Base-by-base conservation (phyloP, 2,888 invertebrate species). In the Synanthedon formicaeformis region DNA sequence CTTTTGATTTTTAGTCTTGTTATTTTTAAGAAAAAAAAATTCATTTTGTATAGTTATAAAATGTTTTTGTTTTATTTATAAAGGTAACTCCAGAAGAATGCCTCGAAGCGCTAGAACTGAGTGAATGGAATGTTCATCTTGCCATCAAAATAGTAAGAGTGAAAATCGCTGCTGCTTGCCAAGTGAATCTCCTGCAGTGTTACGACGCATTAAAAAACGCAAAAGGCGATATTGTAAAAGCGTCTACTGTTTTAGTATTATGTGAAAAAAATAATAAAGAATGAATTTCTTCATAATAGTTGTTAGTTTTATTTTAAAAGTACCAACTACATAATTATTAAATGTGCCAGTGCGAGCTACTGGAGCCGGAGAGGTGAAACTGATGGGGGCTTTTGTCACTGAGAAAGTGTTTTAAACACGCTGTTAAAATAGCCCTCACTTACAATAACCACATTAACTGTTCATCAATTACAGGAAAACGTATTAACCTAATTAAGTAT, bases 51-150 rank as follows among this genome's bases (percentile, higher is more conserved):
- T 5, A 23, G 34, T 34, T 34, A 34, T 34, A 34, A 10, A 34
- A 23, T 23, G 10, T 6, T 34, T 10, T 34, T 34, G 10, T 34
- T 49, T 49, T 49, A 10, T 14, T 49, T 16, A 12, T 49, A 8
- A 13, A 50, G 92, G 90, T 90, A 51, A 88, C 91, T 0, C 90
- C 93, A 0, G 93, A 93, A 59, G 92, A 94, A 57, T 97, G 96
- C 65, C 82, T 96, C 4, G 89, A 91, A 57, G 94, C 95, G 0
- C 77, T 97, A 48, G 94, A 96, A 68, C 91, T 93, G 56, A 93
- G 94, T 53, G 91, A 93, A 57, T 97, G 97, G 96, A 93, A 96
- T 70, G 94, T 97, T 0, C 93, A 96, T 68, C 92, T 92, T 52
- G 96, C 96, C 12, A 96, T 97, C 59, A 97, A 97, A 73, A 81